Evolutionary conservation across 2,888 invertebrate genomes (phyloP).

Genomic region (Tridacna gigas): DNA sequence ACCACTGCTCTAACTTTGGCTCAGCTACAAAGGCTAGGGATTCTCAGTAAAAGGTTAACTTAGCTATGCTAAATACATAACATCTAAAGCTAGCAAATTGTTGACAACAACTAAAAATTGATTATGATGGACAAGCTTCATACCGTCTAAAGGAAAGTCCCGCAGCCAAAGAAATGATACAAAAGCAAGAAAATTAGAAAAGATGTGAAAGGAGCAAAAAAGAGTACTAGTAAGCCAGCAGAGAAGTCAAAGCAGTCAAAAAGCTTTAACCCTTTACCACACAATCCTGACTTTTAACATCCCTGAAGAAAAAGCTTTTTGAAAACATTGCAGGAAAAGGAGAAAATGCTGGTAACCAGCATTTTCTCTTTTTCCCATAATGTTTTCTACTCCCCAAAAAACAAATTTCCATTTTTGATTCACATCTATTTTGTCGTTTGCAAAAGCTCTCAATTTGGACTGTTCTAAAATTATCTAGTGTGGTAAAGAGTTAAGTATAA

Average conservation of each 20-base stretch:
- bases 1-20: no score
- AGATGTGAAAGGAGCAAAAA: background rate
- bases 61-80: no score
- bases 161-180: constrained; percentile 21
- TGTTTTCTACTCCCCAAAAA: background rate
- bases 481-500: background rate
- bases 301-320: background rate
- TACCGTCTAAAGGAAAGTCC: constrained; percentile 24
- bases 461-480: background rate
- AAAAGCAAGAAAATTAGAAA: constrained; percentile 28
- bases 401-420: no score
- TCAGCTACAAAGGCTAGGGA: no score
- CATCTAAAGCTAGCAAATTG: no score
- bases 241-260: background rate
- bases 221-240: background rate
- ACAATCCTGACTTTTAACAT: background rate
- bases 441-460: background rate
- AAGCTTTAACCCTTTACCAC: background rate
- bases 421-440: no score
- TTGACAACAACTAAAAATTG: no score
- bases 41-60: no score
- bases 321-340: background rate
- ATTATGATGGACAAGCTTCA: background rate
- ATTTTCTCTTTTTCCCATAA: no score
- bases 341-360: no score